A percentile compares a stretch with the other conserved stretches of the same genome.
Conservation (phyloP, 2,113 vertebrate species). For the Urocolius indicus region DNA sequence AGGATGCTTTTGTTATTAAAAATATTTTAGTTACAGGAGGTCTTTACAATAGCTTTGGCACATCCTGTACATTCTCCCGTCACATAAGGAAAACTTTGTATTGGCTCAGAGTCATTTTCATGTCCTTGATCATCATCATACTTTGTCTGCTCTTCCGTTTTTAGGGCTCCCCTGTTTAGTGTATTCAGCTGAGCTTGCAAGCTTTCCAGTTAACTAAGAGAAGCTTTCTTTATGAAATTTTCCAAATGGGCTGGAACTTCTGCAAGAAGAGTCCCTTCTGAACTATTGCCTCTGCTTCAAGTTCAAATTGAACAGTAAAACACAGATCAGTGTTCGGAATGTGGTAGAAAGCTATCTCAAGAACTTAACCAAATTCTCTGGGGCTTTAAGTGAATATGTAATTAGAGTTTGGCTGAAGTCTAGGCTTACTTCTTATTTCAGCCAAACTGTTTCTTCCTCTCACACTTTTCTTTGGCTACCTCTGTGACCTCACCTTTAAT, state of each 20-base stretch:
- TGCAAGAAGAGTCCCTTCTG: constrained; percentile 2
- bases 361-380: neutral
- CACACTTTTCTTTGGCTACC: neutral
- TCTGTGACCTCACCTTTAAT: constrained; percentile 86
- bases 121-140: neutral
- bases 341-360: neutral
- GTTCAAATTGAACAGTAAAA: neutral
- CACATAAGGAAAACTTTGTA: constrained; percentile 44
- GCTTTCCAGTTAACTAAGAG: constrained; percentile 3
- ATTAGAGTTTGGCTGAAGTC: neutral
- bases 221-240: constrained; percentile 33
- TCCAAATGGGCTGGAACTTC: constrained; percentile 32
- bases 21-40: constrained; percentile 60
- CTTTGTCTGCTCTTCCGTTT: constrained; percentile 7
- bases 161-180: neutral
- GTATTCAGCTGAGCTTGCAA: neutral
- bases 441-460: neutral
- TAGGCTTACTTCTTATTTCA: neutral
- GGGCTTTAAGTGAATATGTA: neutral
- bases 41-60: constrained; percentile 57
- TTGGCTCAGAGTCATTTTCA: constrained; percentile 43
- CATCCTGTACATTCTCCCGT: constrained; percentile 32
- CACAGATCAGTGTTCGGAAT: neutral
- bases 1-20: constrained; percentile 57
- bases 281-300: constrained; percentile 2